Conservation (phyloP, 2,113 vertebrate species). For the Corydoras maculifer region DNA sequence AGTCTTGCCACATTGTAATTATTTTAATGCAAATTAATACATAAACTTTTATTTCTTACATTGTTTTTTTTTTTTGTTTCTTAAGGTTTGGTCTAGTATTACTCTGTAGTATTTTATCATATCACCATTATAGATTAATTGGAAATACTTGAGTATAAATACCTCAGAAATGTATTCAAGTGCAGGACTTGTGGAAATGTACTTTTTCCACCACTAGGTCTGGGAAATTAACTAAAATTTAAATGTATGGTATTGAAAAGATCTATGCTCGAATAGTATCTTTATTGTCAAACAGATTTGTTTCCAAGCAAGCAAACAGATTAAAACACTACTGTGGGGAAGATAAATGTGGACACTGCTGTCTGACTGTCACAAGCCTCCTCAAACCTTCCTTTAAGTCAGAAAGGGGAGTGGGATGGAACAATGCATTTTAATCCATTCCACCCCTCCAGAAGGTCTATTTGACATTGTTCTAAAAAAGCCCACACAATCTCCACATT, state of each 20-base stretch:
- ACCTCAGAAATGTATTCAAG: no score
- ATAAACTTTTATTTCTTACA: no score
- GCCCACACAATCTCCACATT: slow-evolving; percentile 57
- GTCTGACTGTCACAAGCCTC: slow-evolving; percentile 53
- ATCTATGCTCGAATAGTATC: slow-evolving; percentile 62
- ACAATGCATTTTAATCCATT: slow-evolving; percentile 69
- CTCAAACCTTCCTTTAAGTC: slow-evolving; percentile 40
- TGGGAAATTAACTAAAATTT: no score
- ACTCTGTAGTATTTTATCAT: no score
- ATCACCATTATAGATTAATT: no score
- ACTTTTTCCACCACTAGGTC: no score
- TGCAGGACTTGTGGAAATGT: no score
- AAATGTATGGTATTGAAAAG: slow-evolving; percentile 55
- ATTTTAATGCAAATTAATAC: no score
- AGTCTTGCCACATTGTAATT: no score
- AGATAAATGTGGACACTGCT: slow-evolving; percentile 60
- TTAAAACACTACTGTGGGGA: slow-evolving; percentile 63
- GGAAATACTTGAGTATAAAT: no score
- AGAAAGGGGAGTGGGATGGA: slow-evolving; percentile 48
- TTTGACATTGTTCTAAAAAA: slow-evolving; percentile 63
- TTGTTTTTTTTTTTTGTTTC: no score
- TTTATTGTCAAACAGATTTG: slow-evolving; percentile 68
- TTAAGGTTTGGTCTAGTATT: no score
- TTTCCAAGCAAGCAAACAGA: slow-evolving; percentile 66
- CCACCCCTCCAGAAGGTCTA: slow-evolving; percentile 53